Percentiles rank a stretch among this genome's conserved stretches.
These are phyloP conservation scores for Apis florea DNA, from an alignment of 1,140 invertebrate species.

Conservation along the genomic window DNA sequence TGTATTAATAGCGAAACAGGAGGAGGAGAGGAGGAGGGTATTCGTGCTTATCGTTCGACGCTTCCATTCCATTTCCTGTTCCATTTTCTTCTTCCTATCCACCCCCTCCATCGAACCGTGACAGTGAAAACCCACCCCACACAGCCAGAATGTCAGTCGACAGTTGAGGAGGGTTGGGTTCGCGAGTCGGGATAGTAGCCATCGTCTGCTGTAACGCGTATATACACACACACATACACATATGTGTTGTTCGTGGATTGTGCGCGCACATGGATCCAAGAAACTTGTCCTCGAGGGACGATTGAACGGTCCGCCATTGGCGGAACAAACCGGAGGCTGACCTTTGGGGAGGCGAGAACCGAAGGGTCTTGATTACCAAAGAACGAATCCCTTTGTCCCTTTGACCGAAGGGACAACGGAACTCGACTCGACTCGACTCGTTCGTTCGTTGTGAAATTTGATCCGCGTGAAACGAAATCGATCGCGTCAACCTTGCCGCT, in stretches of 20 bases:
- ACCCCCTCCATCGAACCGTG: slow-evolving; percentile 31
- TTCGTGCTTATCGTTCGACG: slow-evolving; percentile 10
- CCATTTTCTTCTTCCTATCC: slow-evolving; percentile 29
- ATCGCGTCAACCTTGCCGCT: too few species aligned
- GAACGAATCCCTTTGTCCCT: not conserved
- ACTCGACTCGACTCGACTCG: slow-evolving; percentile 33
- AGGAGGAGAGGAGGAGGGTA: too few species aligned
- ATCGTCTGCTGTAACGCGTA: slow-evolving; percentile 1
- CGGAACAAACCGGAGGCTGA: slow-evolving; percentile 51
- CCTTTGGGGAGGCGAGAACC: slow-evolving; percentile 48
- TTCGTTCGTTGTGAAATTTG: not conserved
- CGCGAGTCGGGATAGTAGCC: slow-evolving; percentile 25
- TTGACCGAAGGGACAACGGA: slow-evolving; percentile 38
- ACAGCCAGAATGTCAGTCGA: slow-evolving; percentile 52
- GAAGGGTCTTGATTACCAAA: slow-evolving; percentile 39
- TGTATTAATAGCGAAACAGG: not conserved
- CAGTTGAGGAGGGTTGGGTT: slow-evolving; percentile 29
- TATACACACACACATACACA: not conserved
- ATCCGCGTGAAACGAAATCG: too few species aligned
- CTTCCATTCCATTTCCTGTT: slow-evolving; percentile 22
- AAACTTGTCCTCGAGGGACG: slow-evolving; percentile 46
- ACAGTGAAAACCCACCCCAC: slow-evolving; percentile 39
- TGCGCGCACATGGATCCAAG: slow-evolving; percentile 1
- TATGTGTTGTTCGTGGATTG: too few species aligned
- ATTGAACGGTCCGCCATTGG: slow-evolving; percentile 54